Evolutionary conservation across 92 coral and sea anemone species (phyloP).

Genomic region (Pocillopora grandis): DNA sequence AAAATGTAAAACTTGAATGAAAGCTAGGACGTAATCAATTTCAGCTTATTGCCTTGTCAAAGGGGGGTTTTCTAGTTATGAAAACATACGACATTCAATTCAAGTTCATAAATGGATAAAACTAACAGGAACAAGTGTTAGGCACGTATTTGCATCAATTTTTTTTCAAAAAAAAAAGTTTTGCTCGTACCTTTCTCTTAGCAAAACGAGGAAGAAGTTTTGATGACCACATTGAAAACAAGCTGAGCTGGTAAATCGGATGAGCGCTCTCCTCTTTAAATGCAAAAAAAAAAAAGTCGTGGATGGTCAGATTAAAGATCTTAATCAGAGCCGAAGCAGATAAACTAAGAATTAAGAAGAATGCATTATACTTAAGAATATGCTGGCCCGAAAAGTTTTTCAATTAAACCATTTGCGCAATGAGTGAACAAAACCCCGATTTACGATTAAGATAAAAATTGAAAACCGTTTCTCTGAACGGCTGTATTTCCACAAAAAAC

Average conservation of each 20-base stretch:
- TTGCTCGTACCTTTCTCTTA: background rate
- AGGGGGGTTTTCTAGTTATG: conserved; percentile 39
- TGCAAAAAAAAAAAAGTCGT: background rate
- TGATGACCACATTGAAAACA: background rate
- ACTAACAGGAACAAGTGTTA: background rate
- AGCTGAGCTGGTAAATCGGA: background rate
- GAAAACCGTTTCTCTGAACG: background rate
- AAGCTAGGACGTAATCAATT: conserved; percentile 26
- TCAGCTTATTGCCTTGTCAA: conserved; percentile 38
- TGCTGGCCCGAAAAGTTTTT: background rate
- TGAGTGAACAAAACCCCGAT: background rate
- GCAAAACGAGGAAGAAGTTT: background rate
- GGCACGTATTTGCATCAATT: background rate
- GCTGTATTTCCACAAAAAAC: background rate
- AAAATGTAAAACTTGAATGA: conserved; percentile 28
- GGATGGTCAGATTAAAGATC: background rate
- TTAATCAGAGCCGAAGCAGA: background rate
- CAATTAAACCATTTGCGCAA: background rate
- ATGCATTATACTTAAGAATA: background rate
- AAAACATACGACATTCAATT: conserved; percentile 19
- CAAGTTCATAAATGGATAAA: conserved; percentile 1
- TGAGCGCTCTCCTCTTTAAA: background rate
- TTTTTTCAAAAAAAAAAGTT: background rate
- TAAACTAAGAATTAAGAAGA: background rate
- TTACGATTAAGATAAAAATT: background rate